Base-by-base conservation (phyloP, 2,888 invertebrate genomes). In the Heteromyza rotundicornis region DNA sequence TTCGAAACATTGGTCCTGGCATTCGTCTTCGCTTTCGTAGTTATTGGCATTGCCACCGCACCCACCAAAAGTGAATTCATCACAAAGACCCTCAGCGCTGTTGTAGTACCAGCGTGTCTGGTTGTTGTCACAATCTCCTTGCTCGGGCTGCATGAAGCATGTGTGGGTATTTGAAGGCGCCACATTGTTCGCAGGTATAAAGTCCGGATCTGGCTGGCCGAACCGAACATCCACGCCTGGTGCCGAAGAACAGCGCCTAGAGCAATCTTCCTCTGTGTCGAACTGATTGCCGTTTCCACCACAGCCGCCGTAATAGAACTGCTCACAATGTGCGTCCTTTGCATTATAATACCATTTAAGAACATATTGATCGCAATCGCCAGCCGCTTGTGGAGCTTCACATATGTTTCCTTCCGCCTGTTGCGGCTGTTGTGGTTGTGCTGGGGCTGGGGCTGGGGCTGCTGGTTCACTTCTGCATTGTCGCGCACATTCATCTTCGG, bases 241-340 rank as follows among this genome's bases (percentile, higher is more conserved):
- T 16, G 84, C 82, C 10, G 86, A 85, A 75, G 85, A 84, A 79
- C 94, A 94, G 55, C 88, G 86, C 47, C 82, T 82, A 57, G 86
- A 81, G 73, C 94, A 94, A 54, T 87, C 88, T 52, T 86, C 80
- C 78, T 90, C 86, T 0, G 87, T 85, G 1, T 80, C 81, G 84
- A 95, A 97, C 84, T 94, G 93, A 82, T 96, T 97, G 0, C 86
- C 88, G 78, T 98, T 98, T 51, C 96, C 97, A 17, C 90, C 91
- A 79, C 97, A 97, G 52, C 97, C 96, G 36, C 95, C 94, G 79
- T 91, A 96, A 70, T 92, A 89, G 84, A 96, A 97, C 75, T 88
- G 89, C 59, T 86, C 84, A 77, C 95, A 96, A 56, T 83, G 80
- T 14, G 87, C 86, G 0, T 83, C 76, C 7, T 88, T 87, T 56